Evolutionary conservation across 2,113 vertebrate species (phyloP), one percentile per base, ranked within the genome.

Genomic region (Podarcis muralis): DNA sequence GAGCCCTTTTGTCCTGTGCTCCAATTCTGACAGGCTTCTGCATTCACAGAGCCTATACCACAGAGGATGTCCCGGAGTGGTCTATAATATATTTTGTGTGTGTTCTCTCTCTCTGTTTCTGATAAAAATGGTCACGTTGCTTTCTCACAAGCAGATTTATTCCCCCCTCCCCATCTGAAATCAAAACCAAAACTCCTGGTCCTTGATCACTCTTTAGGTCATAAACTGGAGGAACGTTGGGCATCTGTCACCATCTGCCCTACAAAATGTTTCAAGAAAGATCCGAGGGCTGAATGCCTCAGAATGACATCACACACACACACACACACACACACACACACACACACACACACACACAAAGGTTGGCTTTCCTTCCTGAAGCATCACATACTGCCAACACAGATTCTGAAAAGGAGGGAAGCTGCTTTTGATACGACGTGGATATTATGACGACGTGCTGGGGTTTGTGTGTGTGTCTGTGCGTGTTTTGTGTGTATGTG

Each of bases 291-390:
- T 48, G n/a, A 83, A 77, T 77, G 48, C 37, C 32, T 9, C 37
- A 80, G 57, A 66, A 53, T 88, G 86, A 83, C 53, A 88, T 83
- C 87, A 82, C 79, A 20, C 23, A 32, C 23, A 32, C 6, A 68
- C 6, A 43, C 43, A 43, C 43, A 43, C 6, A 43, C 43, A 43
- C 43, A 43, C 40, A 43, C 43, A 43, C 40, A 43, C 40, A 43
- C 6, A 43, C 40, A 43, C 40, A 43, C 40, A 43, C 43, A 43
- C 6, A 40, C 40, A 40, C 40, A 40, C 40, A 3, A 5, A 4
- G 1, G 40, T 22, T 77, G 72, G 62, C 8, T 22, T 71, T 71
- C 27, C 86, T 65, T 85, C 43, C 68, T 80, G 25, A 83, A 87
- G 9, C 43, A 35, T 48, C 53, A 40, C 27, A 48, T 30, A 81